Evolutionary conservation across 1,140 invertebrate genomes (phyloP).

Genomic region (Lutraria rhynchaena): DNA sequence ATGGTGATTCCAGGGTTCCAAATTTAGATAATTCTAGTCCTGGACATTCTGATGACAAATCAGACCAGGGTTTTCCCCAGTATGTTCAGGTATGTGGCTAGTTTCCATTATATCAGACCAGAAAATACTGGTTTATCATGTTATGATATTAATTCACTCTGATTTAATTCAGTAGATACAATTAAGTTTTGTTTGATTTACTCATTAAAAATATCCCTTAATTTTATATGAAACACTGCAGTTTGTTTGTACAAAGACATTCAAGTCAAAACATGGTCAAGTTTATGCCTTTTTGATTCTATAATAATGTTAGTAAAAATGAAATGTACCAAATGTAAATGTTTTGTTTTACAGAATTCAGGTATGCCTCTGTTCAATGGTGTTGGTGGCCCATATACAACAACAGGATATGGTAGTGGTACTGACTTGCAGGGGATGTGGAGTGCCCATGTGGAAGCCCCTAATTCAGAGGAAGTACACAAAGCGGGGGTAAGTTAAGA

Average conservation of each 20-base stretch:
- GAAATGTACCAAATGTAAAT: not conserved
- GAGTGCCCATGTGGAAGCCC: slow-evolving; percentile 47
- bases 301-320: not conserved
- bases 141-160: too few species aligned
- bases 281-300: too few species aligned
- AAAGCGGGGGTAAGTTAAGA: slow-evolving; percentile 43
- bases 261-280: too few species aligned
- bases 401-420: slow-evolving; percentile 32
- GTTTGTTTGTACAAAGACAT: too few species aligned
- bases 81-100: slow-evolving; percentile 42
- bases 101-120: not conserved
- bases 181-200: too few species aligned
- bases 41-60: slow-evolving; percentile 43
- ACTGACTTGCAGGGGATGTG: slow-evolving; percentile 49
- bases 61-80: slow-evolving; percentile 43
- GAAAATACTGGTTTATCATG: too few species aligned
- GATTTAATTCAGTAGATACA: too few species aligned
- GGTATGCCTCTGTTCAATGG: slow-evolving; percentile 61
- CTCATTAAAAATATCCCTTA: too few species aligned
- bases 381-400: slow-evolving; percentile 48
- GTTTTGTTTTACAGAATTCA: slow-evolving; percentile 8
- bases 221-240: too few species aligned
- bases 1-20: slow-evolving; percentile 11
- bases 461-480: slow-evolving; percentile 53
- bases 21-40: slow-evolving; percentile 46